Evolutionary conservation across 2,797 vertebrate genomes (phyloP), one percentile per base, ranked within the genome.

Genomic region (Melanogrammus aeglefinus): DNA sequence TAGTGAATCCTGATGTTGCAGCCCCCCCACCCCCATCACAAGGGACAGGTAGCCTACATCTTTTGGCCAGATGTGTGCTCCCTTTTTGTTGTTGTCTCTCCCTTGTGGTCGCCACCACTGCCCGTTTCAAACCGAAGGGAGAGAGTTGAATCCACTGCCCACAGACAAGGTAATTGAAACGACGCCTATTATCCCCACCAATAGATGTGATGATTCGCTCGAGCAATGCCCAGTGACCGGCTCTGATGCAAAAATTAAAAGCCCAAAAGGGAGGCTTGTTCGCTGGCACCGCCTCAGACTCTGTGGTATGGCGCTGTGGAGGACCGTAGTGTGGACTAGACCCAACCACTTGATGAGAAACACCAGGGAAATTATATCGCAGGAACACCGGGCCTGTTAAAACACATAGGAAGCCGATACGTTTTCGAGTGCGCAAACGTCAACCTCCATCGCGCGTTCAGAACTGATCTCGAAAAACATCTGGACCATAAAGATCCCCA

Each of bases 21-120:
- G 63, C 63, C n/a, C 57, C 63, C 63, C 63, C 57, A 6, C 21
- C 63, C 63, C 63, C 33, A 21, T 78, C 86, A 90, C 82, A 89
- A 84, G 82, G 74, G 76, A 74, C 73, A 82, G 70, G 76, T 88
- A 85, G 39, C 63, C 63, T 78, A 86, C 91, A 93, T 91, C 85
- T 93, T 91, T 80, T 21, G 79, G 71, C 88, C 93, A 95, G 91
- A 94, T 93, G 92, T 91, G 81, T 75, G 72, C 85, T 69, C 63
- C 81, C 82, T 84, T 84, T 84, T 88, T 91, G 81, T 88, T 88
- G 87, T 89, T 80, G 84, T 82, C 87, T 73, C 74, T 82, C 74
- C 41, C 74, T 84, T 80, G 83, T 86, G 81, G 83, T 87, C 84
- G 80, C 63, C 63, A 69, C 63, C 63, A 12, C 63, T 27, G 63